Base-by-base conservation (phyloP, 2,888 invertebrate species). In the Nowickia ferox region DNA sequence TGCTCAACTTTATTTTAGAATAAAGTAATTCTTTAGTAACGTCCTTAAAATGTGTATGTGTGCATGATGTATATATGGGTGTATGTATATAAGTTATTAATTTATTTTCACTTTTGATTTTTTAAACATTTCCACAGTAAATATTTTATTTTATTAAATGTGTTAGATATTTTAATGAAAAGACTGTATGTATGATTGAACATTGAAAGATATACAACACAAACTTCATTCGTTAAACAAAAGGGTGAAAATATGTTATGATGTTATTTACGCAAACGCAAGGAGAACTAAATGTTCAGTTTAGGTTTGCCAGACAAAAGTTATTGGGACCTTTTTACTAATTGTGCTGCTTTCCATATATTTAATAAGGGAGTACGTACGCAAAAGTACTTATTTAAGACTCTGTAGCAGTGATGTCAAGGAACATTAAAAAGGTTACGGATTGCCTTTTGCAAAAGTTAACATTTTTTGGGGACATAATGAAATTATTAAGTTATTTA, bases 171-270 rank as follows among this genome's bases (percentile, higher is more conserved):
- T 42, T 22, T 42, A 19, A 19, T 75, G 53, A 68, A 81, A 61
- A 61, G 30, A 30, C 30, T 30, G 48, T 75, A 48, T 74, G 57
- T 51, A 57, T 46, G 55, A 22, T 68, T 53, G 75, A 81, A 75
- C 75, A 75, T 75, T 55, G 38, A 75, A 81, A 69, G 61, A 75
- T 81, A 69, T 81, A 65, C 79, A 65, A 76, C 44, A 66, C 65
- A 61, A 68, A 59, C 44, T 63, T 63, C 15, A 19, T 38, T 79
- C 15, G 30, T 38, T 79, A 40, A 66, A 53, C 4, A 68, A 1
- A 65, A 57, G 78, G 71, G 44, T 65, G 38, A 55, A 72, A 53
- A 55, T 55, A 57, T 55, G 53, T 55, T 79, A 53, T 44, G 46
- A 46, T 48, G 72, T 53, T 72, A 19, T 46, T 19, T 57, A 40